These are phyloP conservation scores for Pecten maximus DNA, from an alignment of 2,888 invertebrate species.

Conservation along the genomic window DNA sequence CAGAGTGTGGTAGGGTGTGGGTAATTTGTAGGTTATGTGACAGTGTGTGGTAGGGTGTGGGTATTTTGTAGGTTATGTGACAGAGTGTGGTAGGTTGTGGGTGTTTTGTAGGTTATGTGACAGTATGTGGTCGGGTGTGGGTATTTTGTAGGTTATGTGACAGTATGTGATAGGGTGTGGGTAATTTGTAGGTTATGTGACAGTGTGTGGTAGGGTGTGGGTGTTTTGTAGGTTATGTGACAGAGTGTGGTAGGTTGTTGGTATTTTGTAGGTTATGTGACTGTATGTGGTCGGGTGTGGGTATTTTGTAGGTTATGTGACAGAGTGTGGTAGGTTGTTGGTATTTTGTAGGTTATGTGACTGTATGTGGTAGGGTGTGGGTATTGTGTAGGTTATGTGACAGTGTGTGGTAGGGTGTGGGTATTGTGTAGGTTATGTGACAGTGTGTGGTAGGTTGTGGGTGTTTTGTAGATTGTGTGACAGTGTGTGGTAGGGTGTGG, in stretches of 20 bases:
- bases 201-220: not conserved
- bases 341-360: not conserved
- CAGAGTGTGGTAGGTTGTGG: not conserved
- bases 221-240: not conserved
- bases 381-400: not conserved
- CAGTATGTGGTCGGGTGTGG: too few species aligned
- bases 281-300: not conserved
- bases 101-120: too few species aligned
- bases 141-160: not conserved
- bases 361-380: not conserved
- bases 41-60: too few species aligned
- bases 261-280: too few species aligned
- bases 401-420: not conserved
- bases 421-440: too few species aligned
- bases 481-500: too few species aligned
- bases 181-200: not conserved
- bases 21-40: too few species aligned
- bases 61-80: too few species aligned
- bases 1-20: too few species aligned
- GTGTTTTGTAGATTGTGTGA: not conserved
- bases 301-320: not conserved
- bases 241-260: too few species aligned
- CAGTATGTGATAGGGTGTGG: too few species aligned
- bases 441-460: too few species aligned
- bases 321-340: not conserved